Base-by-base conservation (phyloP, 1,140 invertebrate genomes). In the Bombus turneri region DNA sequence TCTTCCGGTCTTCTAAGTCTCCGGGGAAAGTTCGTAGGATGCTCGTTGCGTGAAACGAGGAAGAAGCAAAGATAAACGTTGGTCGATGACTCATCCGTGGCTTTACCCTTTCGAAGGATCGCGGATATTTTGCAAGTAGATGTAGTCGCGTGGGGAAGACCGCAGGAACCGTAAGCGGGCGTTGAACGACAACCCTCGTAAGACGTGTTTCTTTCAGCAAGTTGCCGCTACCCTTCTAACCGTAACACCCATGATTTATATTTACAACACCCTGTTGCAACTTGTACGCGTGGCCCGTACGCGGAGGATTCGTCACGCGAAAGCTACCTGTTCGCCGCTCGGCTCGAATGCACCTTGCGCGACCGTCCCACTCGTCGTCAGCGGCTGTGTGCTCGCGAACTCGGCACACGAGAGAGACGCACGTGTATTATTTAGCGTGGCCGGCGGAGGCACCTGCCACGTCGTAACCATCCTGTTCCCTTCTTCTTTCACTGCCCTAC, bases 391-490 rank as follows among this genome's bases (percentile, higher is more conserved):
- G n/a, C 53, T 68, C 80, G 41, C 76, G 39, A 86, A 78, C 59
- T 28, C 59, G 0, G 68, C 71, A 79, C 86, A 71, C 69, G n/a
- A 66, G 64, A 62, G 73, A 86, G 66, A 69, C 87, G 73, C 73
- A 28, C 74, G 81, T 75, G 74, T 82, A 81, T 90, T 87, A 87
- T 90, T 90, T 89, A 87, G 81, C 74, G 39, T 47, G 75, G 80
- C 87, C 43, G 79, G 79, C 10, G 75, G 13, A 57, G 72, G 73
- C 88, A 90, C 88, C 88, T 90, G 88, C 88, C 79, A 84, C 62
- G 69, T 41, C 62, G 57, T 53, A 87, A 89, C 87, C 80, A 83
- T 89, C 87, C 72, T 74, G 73, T 84, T 89, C 86, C 74, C 78
- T 85, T 71, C 81, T 86, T 66, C 81, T 78, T 90, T 43, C 57